Conservation (phyloP, 2,888 invertebrate genomes). For the Dromius quadrimaculatus region DNA sequence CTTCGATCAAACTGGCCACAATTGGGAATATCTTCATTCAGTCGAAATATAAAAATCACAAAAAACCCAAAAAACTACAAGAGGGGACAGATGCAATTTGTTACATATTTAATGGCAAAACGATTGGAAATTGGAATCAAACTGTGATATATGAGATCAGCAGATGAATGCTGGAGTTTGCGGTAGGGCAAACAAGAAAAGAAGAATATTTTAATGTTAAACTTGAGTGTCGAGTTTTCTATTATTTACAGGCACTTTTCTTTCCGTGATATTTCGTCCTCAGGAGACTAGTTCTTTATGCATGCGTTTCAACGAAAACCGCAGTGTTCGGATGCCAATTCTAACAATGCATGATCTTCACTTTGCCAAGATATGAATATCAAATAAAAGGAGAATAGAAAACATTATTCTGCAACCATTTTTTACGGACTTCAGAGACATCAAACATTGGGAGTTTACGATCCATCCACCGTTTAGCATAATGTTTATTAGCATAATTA, state of each 20-base stretch:
- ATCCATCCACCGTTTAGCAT: no score
- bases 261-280: conserved; percentile 54
- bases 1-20: conserved; percentile 17
- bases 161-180: conserved; percentile 31
- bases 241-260: conserved; percentile 63
- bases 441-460: no score
- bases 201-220: conserved; percentile 62
- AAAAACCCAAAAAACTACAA: conserved; percentile 42
- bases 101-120: conserved; percentile 50
- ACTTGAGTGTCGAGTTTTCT: conserved; percentile 64
- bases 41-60: conserved; percentile 16
- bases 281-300: conserved; percentile 60
- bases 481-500: no score
- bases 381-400: no score
- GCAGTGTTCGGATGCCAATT: conserved; percentile 8
- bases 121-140: conserved; percentile 41
- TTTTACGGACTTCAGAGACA: no score
- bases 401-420: no score
- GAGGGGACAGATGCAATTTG: conserved; percentile 47
- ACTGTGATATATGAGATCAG: conserved; percentile 39
- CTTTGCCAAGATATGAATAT: not conserved
- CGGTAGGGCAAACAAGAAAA: conserved; percentile 10
- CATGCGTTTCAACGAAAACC: conserved; percentile 39
- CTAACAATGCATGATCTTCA: conserved; percentile 13
- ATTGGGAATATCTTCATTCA: conserved; percentile 32